Conservation (phyloP, 2,113 vertebrate genomes). For the Laterallus jamaicensis region DNA sequence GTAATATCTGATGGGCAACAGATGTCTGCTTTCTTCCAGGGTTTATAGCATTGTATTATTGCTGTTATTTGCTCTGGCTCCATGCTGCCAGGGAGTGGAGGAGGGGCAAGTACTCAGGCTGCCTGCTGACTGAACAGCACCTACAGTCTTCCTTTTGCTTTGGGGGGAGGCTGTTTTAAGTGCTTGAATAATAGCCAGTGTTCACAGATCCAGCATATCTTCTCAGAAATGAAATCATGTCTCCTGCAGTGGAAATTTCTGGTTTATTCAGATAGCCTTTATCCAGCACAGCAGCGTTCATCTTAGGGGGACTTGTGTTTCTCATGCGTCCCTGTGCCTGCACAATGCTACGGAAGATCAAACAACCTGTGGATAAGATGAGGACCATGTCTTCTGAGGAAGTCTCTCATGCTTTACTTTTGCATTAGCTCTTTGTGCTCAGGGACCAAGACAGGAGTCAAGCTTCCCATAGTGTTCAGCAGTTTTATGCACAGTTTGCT, state of each 20-base stretch:
- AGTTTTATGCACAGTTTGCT: not conserved
- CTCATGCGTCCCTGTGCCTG: not conserved
- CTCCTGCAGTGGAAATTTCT: not conserved
- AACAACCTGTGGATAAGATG: not conserved
- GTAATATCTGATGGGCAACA: conserved; percentile 61
- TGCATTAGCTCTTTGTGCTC: not conserved
- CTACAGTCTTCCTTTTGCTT: not conserved
- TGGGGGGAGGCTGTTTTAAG: not conserved
- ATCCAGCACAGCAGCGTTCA: not conserved
- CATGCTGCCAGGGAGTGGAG: not conserved
- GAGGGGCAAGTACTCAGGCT: not conserved
- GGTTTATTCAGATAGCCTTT: not conserved
- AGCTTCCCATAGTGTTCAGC: not conserved
- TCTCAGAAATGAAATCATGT: not conserved
- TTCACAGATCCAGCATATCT: not conserved
- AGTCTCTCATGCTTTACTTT: not conserved
- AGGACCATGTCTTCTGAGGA: not conserved
- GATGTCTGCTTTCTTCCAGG: conserved; percentile 37
- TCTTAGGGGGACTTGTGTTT: not conserved
- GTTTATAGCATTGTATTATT: not conserved
- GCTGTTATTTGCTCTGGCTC: conserved; percentile 50
- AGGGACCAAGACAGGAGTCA: not conserved
- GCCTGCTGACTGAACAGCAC: conserved; percentile 17
- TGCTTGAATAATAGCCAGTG: not conserved
- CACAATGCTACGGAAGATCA: not conserved